phyloP scores from a whole-genome alignment of 2,888 invertebrate genomes.

The Globia sparganii region DNA sequence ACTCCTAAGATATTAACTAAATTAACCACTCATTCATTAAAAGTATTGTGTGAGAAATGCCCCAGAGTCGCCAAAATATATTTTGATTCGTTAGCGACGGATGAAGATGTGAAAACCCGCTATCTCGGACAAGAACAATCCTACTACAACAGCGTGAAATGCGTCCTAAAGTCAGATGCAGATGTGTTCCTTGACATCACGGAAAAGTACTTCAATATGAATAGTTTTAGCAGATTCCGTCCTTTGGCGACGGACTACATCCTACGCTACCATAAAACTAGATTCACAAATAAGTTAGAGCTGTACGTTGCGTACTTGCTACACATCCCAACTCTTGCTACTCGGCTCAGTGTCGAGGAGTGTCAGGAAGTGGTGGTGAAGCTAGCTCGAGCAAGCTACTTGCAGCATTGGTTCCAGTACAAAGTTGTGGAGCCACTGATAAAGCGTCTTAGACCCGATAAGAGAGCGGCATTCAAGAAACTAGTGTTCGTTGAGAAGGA shows the following conservation, averaged over 20 bases:
- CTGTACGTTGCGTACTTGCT: slow-evolving; percentile 75
- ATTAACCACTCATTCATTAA: slow-evolving; percentile 73
- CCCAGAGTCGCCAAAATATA: slow-evolving; percentile 74
- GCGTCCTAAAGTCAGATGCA: slow-evolving; percentile 73
- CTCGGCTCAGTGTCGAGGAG: slow-evolving; percentile 71
- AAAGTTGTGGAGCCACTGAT: slow-evolving; percentile 76
- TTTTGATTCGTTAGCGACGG: slow-evolving; percentile 70
- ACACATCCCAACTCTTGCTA: slow-evolving; percentile 73
- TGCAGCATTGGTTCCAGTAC: slow-evolving; percentile 74
- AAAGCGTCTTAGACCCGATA: slow-evolving; percentile 70
- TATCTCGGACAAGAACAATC: slow-evolving; percentile 63
- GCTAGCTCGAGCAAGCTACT: slow-evolving; percentile 75
- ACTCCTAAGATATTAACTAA: slow-evolving; percentile 70
- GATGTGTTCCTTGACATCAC: slow-evolving; percentile 74
- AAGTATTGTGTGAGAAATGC: slow-evolving; percentile 74
- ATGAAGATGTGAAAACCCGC: slow-evolving; percentile 60
- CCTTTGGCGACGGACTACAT: slow-evolving; percentile 72
- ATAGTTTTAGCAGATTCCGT: slow-evolving; percentile 63
- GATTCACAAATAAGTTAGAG: slow-evolving; percentile 75
- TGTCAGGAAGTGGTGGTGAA: slow-evolving; percentile 73
- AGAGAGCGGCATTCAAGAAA: slow-evolving; percentile 74
- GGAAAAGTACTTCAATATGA: slow-evolving; percentile 73
- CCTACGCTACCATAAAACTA: slow-evolving; percentile 72
- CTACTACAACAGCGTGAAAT: slow-evolving; percentile 73
- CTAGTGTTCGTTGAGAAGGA: slow-evolving; percentile 75